Conservation (phyloP, 2,888 invertebrate species). For the Frankliniella fusca region DNA sequence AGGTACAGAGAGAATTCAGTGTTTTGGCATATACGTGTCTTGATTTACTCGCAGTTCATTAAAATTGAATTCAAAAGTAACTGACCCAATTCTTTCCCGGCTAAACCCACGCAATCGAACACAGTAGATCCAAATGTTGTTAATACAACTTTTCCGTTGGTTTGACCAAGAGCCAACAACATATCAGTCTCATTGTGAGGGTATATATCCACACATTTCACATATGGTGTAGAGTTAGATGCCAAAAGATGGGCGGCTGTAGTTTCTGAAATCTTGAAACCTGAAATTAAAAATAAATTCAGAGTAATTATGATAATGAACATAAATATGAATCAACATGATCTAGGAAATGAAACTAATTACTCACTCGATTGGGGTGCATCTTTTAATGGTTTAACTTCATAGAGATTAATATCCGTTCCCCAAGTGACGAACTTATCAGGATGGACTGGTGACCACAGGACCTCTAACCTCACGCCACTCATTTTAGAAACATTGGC, state of each 20-base stretch:
- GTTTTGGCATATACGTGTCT: too few relatives aligned
- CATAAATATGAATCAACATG: constrained; percentile 36
- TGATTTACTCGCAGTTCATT: too few relatives aligned
- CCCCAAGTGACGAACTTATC: constrained; percentile 89
- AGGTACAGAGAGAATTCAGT: constrained; percentile 35
- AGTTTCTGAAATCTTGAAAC: constrained; percentile 63
- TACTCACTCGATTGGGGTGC: constrained; percentile 49
- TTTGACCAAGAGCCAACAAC: constrained; percentile 79
- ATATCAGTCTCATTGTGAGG: constrained; percentile 69
- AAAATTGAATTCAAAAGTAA: constrained; percentile 34
- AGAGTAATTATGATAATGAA: constrained; percentile 30
- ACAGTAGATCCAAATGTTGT: constrained; percentile 69
- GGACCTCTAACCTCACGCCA: constrained; percentile 67
- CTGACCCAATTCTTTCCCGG: constrained; percentile 73
- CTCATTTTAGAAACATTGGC: constrained; percentile 47
- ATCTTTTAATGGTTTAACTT: constrained; percentile 62
- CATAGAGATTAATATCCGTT: constrained; percentile 82
- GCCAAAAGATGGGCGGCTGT: constrained; percentile 66
- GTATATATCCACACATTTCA: constrained; percentile 83
- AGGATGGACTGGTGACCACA: constrained; percentile 76
- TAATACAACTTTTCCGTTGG: constrained; percentile 81
- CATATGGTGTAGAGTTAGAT: constrained; percentile 69
- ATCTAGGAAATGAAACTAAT: constrained; percentile 27
- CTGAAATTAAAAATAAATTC: constrained; percentile 48
- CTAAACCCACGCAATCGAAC: constrained; percentile 62